These are phyloP conservation scores for Gonatopus flavifemur DNA, from an alignment of 1,140 invertebrate species.

Conservation along the genomic window DNA sequence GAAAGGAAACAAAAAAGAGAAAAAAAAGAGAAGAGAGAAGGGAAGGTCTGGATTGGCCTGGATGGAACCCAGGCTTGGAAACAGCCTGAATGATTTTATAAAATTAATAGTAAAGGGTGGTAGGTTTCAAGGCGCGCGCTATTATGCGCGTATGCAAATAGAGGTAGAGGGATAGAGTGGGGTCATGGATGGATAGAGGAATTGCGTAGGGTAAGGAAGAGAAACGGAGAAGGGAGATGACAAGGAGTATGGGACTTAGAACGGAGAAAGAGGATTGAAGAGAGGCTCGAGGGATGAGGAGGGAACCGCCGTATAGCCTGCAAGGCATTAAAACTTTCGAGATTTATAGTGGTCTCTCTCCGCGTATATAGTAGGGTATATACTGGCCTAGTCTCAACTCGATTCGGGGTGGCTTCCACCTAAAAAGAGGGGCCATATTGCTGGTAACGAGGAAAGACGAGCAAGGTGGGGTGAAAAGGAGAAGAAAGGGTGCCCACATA, in stretches of 20 bases:
- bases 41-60: too few species aligned
- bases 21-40: too few species aligned
- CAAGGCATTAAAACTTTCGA: conserved; percentile 54
- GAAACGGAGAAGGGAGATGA: conserved; percentile 4
- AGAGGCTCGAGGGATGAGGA: conserved; percentile 9
- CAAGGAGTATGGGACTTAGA: conserved; percentile 4
- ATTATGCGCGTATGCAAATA: conserved; percentile 59
- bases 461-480: too few species aligned
- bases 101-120: conserved; percentile 60
- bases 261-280: conserved; percentile 19
- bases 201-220: conserved; percentile 19
- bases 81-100: conserved; percentile 56
- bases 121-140: conserved; percentile 35
- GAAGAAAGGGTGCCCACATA: too few species aligned
- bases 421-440: conserved; percentile 31
- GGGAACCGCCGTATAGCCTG: conserved; percentile 35
- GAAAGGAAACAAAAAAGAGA: conserved; percentile 11
- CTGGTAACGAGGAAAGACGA: conserved; percentile 31
- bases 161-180: conserved; percentile 25
- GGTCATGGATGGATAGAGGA: conserved; percentile 23
- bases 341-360: conserved; percentile 56
- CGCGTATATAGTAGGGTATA: too few species aligned
- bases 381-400: conserved; percentile 32
- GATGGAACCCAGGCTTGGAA: conserved; percentile 30
- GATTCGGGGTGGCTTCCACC: conserved; percentile 33